phyloP scores from a whole-genome alignment of 2,113 vertebrate genomes.

The Poicephalus gulielmi region DNA sequence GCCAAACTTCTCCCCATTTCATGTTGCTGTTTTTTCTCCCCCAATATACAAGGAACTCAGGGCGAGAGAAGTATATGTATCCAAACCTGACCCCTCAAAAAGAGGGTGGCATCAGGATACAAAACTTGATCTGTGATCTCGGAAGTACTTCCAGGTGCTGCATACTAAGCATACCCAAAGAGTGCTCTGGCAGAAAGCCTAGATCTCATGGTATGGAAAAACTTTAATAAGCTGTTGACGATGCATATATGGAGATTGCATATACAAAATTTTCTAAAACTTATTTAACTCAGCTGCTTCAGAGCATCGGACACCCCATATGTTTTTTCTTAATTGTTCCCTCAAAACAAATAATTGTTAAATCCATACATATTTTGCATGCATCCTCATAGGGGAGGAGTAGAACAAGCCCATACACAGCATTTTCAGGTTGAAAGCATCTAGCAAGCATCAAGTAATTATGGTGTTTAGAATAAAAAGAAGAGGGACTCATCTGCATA shows the following conservation, averaged over 20 bases:
- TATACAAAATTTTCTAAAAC: constrained; percentile 61
- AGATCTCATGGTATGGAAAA: constrained; percentile 34
- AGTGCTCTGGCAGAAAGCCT: constrained; percentile 60
- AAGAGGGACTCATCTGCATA: constrained; percentile 60
- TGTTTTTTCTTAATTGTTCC: constrained; percentile 57
- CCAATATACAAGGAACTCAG: neutral
- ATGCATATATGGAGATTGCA: constrained; percentile 67
- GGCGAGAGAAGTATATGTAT: neutral
- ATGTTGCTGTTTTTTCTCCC: neutral
- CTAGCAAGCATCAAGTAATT: constrained; percentile 67
- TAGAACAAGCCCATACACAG: constrained; percentile 49
- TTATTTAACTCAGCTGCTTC: constrained; percentile 62
- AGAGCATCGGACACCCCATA: constrained; percentile 43
- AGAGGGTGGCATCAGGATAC: neutral
- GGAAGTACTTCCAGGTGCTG: constrained; percentile 67
- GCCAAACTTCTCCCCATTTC: neutral
- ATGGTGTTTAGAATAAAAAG: constrained; percentile 57
- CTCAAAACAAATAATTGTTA: constrained; percentile 51
- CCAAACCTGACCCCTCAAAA: neutral
- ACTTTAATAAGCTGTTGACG: constrained; percentile 60
- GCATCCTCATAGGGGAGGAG: constrained; percentile 17
- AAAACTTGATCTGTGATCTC: constrained; percentile 23
- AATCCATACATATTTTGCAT: constrained; percentile 36
- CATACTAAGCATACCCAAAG: constrained; percentile 44
- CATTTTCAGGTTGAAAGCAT: constrained; percentile 70